Percentiles rank a stretch among this genome's conserved stretches.
phyloP scores from a whole-genome alignment of 2,113 vertebrate species.

The Petromus typicus region DNA sequence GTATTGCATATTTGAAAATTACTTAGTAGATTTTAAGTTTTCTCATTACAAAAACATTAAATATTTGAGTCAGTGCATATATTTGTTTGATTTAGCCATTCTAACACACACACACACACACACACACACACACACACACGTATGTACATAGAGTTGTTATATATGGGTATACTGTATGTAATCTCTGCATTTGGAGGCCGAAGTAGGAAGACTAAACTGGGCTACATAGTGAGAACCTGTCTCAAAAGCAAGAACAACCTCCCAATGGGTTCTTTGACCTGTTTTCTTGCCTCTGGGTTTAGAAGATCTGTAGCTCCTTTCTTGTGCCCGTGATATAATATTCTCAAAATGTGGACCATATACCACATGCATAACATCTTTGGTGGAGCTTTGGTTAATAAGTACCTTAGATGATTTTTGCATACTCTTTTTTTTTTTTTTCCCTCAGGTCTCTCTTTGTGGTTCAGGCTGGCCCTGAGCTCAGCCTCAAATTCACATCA shows the following conservation, averaged over 20 bases:
- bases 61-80: background rate
- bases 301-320: background rate
- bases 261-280: constrained; percentile 12
- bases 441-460: no score
- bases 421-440: no score
- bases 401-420: background rate
- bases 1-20: background rate
- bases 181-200: background rate
- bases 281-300: background rate
- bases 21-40: background rate
- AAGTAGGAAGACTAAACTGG: background rate
- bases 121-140: background rate
- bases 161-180: background rate
- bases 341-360: constrained; percentile 28
- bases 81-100: background rate
- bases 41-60: background rate
- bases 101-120: background rate
- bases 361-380: background rate
- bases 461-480: no score
- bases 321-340: background rate
- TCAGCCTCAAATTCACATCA: no score
- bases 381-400: constrained; percentile 44
- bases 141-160: background rate
- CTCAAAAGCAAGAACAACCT: background rate
- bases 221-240: background rate